These are phyloP conservation scores for Larimichthys polyactis DNA, from an alignment of 2,113 vertebrate genomes.

Conservation along the genomic window DNA sequence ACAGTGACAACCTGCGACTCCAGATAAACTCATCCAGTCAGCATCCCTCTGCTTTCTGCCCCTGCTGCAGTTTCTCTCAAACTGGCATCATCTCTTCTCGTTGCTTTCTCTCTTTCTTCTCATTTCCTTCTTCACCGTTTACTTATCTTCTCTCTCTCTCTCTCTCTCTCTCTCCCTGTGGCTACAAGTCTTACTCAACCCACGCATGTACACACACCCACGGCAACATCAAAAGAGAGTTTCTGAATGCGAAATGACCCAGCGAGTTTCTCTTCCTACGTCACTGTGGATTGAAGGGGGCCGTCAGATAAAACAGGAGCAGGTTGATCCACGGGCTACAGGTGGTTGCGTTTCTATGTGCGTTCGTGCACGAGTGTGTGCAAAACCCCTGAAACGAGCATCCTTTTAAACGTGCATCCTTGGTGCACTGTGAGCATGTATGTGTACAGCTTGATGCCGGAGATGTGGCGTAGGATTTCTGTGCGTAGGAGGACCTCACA, in stretches of 20 bases:
- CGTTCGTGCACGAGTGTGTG: neutral
- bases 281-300: slow-evolving; percentile 33
- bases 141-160: neutral
- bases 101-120: slow-evolving; percentile 1
- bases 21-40: slow-evolving; percentile 53
- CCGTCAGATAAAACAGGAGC: slow-evolving; percentile 11
- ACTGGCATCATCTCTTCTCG: neutral
- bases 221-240: slow-evolving; percentile 37
- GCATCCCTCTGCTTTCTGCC: slow-evolving; percentile 47
- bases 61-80: slow-evolving; percentile 56
- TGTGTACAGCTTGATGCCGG: slow-evolving; percentile 53
- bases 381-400: neutral
- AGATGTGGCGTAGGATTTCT: slow-evolving; percentile 68
- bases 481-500: slow-evolving; percentile 79
- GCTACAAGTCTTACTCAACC: neutral
- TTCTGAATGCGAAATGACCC: slow-evolving; percentile 40
- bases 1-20: slow-evolving; percentile 12
- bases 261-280: slow-evolving; percentile 38
- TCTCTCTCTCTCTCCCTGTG: slow-evolving; percentile 1
- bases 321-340: slow-evolving; percentile 57
- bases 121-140: neutral
- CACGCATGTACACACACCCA: slow-evolving; percentile 34
- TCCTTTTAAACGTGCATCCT: neutral
- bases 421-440: neutral
- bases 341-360: slow-evolving; percentile 44